Evolutionary conservation across 2,888 invertebrate genomes (phyloP).

Genomic region (Troilus luridus): DNA sequence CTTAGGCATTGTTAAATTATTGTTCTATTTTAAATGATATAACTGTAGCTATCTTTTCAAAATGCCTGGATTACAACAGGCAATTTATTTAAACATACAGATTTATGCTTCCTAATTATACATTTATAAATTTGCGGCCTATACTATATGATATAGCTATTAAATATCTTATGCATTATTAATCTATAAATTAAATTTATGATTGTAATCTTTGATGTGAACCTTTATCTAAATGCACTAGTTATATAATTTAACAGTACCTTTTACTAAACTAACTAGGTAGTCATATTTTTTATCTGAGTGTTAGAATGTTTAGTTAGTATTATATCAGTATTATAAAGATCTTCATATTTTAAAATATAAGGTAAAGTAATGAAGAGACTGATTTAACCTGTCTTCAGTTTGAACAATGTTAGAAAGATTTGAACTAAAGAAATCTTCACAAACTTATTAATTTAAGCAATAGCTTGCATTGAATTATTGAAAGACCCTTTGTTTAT

Average conservation of each 20-base stretch:
- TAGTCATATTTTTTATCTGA: constrained; percentile 23
- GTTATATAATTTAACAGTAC: constrained; percentile 30
- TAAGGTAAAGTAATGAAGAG: constrained; percentile 37
- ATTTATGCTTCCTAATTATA: constrained; percentile 19
- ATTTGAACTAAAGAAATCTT: constrained; percentile 1
- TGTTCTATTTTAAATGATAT: background rate
- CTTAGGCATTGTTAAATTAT: background rate
- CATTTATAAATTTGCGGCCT: constrained; percentile 40
- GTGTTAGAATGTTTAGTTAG: background rate
- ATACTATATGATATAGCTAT: background rate
- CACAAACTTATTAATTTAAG: background rate
- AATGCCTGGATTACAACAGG: background rate
- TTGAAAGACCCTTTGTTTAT: background rate
- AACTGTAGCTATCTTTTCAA: background rate
- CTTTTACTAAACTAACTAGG: background rate
- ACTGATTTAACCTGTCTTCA: constrained; percentile 33
- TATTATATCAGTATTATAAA: constrained; percentile 46
- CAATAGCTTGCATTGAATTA: background rate
- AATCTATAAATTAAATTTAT: constrained; percentile 27
- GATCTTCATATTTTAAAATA: constrained; percentile 3
- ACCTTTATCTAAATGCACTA: constrained; percentile 30
- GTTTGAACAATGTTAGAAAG: background rate
- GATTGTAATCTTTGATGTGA: constrained; percentile 7
- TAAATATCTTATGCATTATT: background rate
- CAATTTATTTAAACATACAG: background rate